Evolutionary conservation across 2,888 invertebrate species (phyloP), one percentile per base, ranked within the genome.

Genomic region (Oxyscelio sp.): DNA sequence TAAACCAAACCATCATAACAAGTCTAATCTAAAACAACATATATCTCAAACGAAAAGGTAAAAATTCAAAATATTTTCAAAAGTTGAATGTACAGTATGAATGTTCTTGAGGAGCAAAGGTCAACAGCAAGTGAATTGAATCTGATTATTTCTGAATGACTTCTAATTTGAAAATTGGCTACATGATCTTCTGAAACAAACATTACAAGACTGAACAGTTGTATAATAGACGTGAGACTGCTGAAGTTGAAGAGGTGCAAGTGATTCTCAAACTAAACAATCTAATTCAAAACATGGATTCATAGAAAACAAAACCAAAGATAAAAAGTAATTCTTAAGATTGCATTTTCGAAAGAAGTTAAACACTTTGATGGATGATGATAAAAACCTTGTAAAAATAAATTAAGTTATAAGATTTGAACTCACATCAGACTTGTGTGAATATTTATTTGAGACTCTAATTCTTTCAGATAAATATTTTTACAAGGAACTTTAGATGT

Each of bases 1-100:
- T 1, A 45, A 22, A 4, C 6, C 21, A 0, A 70, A 52, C 31
- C 34, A 13, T 52, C 4, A 61, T 38, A 21, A 24, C 13, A 43
- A 52, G 15, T 48, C n/a, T n/a, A 24, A 48, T 63, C 50, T 56
- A 27, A 58, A 45, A 45, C 40, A 22, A 59, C 24, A 83, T 52
- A 31, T n/a, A 75, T 31, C 40, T 58, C 24, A 34, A 54, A 17
- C 34, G 48, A 52, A 52, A 40, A 66, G 38, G 31, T 52, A 48
- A 31, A 48, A 50, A 27, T 31, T 27, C 1, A 43, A 43, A 43
- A 43, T 19, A 8, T 19, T 66, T 54, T 38, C 0, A 43, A 17
- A 22, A 19, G 13, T 66, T 52, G 19, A 52, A 8, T 52, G 21
- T 40, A 63, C 27, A 65, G 50, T 19, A 43, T 68, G 54, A 68